phyloP scores from a whole-genome alignment of 2,797 vertebrate genomes.

The Periophthalmus magnuspinnatus region DNA sequence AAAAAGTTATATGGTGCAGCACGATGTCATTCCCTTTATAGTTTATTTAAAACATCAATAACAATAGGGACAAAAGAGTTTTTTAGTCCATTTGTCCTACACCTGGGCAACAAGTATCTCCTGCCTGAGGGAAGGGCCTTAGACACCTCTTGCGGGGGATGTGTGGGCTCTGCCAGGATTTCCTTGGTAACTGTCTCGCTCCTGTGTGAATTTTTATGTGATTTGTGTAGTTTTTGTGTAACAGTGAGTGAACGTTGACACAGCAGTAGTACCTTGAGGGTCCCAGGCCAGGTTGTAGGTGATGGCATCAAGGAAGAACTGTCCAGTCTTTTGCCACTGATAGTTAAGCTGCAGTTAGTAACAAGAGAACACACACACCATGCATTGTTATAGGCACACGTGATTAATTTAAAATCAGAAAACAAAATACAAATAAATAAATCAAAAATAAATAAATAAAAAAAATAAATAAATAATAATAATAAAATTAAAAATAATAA shows the following conservation, averaged over 20 bases:
- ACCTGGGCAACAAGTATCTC: too few species aligned
- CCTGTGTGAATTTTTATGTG: background rate
- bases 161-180: too few species aligned
- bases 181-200: background rate
- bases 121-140: too few species aligned
- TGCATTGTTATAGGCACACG: slow-evolving; percentile 55
- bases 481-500: too few species aligned
- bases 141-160: too few species aligned
- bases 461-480: background rate
- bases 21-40: too few species aligned
- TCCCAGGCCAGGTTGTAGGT: slow-evolving; percentile 98
- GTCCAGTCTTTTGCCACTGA: slow-evolving; percentile 98
- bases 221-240: background rate
- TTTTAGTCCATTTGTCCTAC: too few species aligned
- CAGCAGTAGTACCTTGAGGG: slow-evolving; percentile 88
- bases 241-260: slow-evolving; percentile 31
- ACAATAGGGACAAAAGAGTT: too few species aligned
- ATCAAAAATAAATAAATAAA: too few species aligned
- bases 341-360: slow-evolving; percentile 89
- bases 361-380: slow-evolving; percentile 52
- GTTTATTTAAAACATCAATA: too few species aligned
- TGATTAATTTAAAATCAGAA: slow-evolving; percentile 15
- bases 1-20: too few species aligned
- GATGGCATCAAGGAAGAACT: slow-evolving; percentile 96
- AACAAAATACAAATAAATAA: too few species aligned